Evolutionary conservation across 2,113 vertebrate species (phyloP).

Genomic region (Plectropomus leopardus): DNA sequence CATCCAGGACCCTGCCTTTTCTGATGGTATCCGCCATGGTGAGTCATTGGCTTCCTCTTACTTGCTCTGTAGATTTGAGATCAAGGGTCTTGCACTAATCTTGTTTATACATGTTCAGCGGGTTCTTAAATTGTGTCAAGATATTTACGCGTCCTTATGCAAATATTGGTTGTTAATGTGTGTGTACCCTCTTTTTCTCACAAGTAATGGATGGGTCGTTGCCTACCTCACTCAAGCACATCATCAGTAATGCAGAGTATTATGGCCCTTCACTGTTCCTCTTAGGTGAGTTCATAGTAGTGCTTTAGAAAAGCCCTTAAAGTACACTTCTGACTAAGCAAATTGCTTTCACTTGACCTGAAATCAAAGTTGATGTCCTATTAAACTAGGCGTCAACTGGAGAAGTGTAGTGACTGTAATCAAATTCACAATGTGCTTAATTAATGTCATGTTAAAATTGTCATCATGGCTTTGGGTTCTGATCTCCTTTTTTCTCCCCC

Average conservation of each 20-base stretch:
- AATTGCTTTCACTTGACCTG: constrained; percentile 3
- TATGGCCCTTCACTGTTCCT: constrained; percentile 96
- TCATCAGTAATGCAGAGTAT: constrained; percentile 98
- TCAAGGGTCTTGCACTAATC: neutral
- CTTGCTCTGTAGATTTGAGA: neutral
- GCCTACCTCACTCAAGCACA: constrained; percentile 97
- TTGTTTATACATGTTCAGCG: neutral
- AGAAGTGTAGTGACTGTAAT: neutral
- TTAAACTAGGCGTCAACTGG: neutral
- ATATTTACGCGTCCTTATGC: neutral
- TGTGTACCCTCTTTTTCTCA: constrained; percentile 20
- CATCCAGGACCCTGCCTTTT: constrained; percentile 97
- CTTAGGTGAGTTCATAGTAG: constrained; percentile 86
- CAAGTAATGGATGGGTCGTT: constrained; percentile 98
- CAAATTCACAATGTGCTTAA: constrained; percentile 2
- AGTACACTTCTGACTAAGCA: neutral
- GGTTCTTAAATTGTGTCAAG: neutral
- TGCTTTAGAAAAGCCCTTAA: neutral
- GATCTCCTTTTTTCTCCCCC: neutral
- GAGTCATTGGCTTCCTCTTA: constrained; percentile 41
- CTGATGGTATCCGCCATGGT: constrained; percentile 97
- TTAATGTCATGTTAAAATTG: neutral
- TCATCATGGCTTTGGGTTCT: constrained; percentile 3
- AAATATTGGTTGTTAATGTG: constrained; percentile 3
- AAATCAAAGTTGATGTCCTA: neutral